Percentiles rank a stretch among this genome's conserved stretches.
These are phyloP conservation scores for Drosophila merina DNA, from an alignment of 2,888 invertebrate genomes.

Conservation along the genomic window DNA sequence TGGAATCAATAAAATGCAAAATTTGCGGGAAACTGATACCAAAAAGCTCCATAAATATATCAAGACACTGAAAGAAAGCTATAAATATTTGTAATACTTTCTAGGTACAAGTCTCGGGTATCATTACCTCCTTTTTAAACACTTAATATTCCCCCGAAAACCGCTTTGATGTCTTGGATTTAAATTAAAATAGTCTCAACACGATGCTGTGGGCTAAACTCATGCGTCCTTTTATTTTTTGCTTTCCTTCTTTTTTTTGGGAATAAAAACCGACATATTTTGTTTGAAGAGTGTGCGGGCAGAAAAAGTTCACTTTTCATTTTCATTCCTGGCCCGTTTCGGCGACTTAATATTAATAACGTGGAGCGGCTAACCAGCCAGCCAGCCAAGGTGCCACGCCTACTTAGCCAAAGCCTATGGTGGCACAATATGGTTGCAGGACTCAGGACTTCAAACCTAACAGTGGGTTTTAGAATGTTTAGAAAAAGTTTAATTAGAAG, in stretches of 20 bases:
- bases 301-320: constrained; percentile 64
- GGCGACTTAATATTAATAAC: constrained; percentile 72
- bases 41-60: too few species aligned
- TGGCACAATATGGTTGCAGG: constrained; percentile 21
- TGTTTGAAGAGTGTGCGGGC: constrained; percentile 25
- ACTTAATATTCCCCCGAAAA: not conserved
- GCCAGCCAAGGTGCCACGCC: constrained; percentile 22
- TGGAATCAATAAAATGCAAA: constrained; percentile 42
- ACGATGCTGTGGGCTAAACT: too few species aligned
- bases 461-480: constrained; percentile 6
- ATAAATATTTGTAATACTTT: not conserved
- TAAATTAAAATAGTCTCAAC: too few species aligned
- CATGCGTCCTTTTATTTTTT: not conserved
- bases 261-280: constrained; percentile 13
- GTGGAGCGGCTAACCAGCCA: constrained; percentile 45
- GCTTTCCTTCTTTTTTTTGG: not conserved
- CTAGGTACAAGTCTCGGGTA: constrained; percentile 10
- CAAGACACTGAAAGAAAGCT: too few species aligned
- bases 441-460: not conserved
- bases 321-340: constrained; percentile 54
- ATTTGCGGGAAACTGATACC: too few species aligned
- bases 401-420: constrained; percentile 7
- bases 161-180: not conserved
- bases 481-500: too few species aligned
- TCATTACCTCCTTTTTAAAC: not conserved